Percentiles rank a stretch among this genome's conserved stretches.
These are phyloP conservation scores for Melanerpes formicivorus DNA, from an alignment of 2,113 vertebrate genomes.

Conservation along the genomic window DNA sequence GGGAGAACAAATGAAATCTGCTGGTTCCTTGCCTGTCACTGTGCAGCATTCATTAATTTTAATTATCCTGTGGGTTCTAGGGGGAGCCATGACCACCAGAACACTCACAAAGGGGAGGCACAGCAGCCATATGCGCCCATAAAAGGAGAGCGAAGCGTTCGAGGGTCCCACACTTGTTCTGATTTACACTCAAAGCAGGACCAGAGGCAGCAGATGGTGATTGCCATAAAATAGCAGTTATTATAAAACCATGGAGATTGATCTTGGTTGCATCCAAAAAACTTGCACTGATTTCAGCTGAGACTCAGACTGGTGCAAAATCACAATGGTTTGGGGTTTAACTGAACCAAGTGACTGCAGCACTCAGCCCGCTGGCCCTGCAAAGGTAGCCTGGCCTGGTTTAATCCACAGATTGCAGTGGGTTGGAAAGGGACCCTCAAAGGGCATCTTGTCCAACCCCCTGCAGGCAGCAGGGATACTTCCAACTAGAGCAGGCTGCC, in stretches of 20 bases:
- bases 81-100: slow-evolving; percentile 69
- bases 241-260: slow-evolving; percentile 48
- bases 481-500: too few species aligned
- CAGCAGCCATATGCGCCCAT: slow-evolving; percentile 39
- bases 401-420: too few species aligned
- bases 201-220: slow-evolving; percentile 45
- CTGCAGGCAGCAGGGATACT: too few species aligned
- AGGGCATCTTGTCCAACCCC: too few species aligned
- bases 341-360: neutral
- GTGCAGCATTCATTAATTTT: slow-evolving; percentile 68
- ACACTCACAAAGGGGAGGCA: slow-evolving; percentile 62
- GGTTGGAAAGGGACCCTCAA: too few species aligned
- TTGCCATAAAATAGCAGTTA: slow-evolving; percentile 13
- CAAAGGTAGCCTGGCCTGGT: too few species aligned
- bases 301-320: neutral
- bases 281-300: neutral
- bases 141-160: slow-evolving; percentile 63
- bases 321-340: neutral
- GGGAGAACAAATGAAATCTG: slow-evolving; percentile 26
- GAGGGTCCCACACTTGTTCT: slow-evolving; percentile 51
- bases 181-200: slow-evolving; percentile 62
- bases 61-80: slow-evolving; percentile 75
- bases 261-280: neutral
- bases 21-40: slow-evolving; percentile 8
- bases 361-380: neutral